phyloP scores from a whole-genome alignment of 1,140 invertebrate genomes.

The Cydia splendana region DNA sequence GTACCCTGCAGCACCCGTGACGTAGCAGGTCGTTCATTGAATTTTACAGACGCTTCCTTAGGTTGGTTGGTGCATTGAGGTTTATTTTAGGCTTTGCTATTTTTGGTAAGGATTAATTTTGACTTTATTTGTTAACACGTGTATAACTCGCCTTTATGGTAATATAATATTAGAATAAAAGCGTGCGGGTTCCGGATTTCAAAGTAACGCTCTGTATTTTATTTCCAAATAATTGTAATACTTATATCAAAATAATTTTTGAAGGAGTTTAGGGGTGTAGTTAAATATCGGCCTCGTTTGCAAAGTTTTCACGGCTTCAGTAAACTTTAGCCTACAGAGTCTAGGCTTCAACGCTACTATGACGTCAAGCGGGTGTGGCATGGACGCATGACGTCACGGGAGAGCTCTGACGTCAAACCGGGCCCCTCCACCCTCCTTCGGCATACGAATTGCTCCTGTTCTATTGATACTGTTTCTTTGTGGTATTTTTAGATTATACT shows the following conservation, averaged over 20 bases:
- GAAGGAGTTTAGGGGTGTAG: background rate
- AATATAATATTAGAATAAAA: no score
- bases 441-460: slow-evolving; percentile 61
- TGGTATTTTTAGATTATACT: slow-evolving; percentile 44
- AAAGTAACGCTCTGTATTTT: no score
- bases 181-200: no score
- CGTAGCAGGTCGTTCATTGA: slow-evolving; percentile 73
- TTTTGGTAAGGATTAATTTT: background rate
- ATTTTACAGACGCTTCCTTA: slow-evolving; percentile 65
- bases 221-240: background rate
- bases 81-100: slow-evolving; percentile 31
- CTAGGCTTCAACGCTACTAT: slow-evolving; percentile 46
- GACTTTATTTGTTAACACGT: background rate
- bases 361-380: slow-evolving; percentile 78
- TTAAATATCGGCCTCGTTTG: background rate
- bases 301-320: background rate
- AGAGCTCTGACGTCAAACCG: slow-evolving; percentile 73
- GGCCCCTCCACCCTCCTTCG: slow-evolving; percentile 44
- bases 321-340: slow-evolving; percentile 7
- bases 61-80: slow-evolving; percentile 53
- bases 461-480: slow-evolving; percentile 72
- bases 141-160: no score
- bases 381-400: slow-evolving; percentile 72
- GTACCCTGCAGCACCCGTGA: slow-evolving; percentile 65
- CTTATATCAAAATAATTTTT: background rate